A percentile compares a stretch with the other conserved stretches of the same genome.
phyloP scores from a whole-genome alignment of 2,888 invertebrate species.

The Amorpha juglandis region DNA sequence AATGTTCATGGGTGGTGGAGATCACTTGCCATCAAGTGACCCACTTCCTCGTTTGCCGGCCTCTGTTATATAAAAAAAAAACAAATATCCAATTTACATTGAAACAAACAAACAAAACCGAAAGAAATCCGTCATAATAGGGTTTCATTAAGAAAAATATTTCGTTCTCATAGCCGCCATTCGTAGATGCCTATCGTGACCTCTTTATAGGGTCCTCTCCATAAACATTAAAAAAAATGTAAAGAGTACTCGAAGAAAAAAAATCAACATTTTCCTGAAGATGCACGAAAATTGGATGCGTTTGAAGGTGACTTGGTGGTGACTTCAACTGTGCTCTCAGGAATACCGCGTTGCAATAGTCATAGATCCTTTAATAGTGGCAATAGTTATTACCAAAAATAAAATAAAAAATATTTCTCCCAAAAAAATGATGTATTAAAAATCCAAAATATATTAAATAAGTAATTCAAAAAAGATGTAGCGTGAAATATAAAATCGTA shows the following conservation, averaged over 20 bases:
- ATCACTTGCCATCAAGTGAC: too few relatives aligned
- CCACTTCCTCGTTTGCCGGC: too few relatives aligned
- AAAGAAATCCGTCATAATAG: slow-evolving; percentile 15
- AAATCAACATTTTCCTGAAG: slow-evolving; percentile 55
- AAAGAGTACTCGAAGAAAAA: slow-evolving; percentile 65
- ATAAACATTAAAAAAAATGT: slow-evolving; percentile 72
- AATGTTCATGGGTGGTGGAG: too few relatives aligned
- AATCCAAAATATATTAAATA: too few relatives aligned
- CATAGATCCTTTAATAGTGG: too few relatives aligned
- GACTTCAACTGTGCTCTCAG: background rate
- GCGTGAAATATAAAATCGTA: too few relatives aligned
- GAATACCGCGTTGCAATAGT: too few relatives aligned
- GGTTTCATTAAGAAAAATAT: slow-evolving; percentile 25
- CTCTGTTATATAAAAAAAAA: background rate
- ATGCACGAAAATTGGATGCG: slow-evolving; percentile 23
- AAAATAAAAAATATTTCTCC: too few relatives aligned
- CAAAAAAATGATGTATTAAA: too few relatives aligned
- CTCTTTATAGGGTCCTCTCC: slow-evolving; percentile 56
- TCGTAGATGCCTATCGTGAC: slow-evolving; percentile 47
- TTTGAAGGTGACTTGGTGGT: slow-evolving; percentile 48
- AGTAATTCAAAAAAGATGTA: too few relatives aligned
- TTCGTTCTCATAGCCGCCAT: slow-evolving; percentile 28
- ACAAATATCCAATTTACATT: background rate
- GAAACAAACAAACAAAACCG: slow-evolving; percentile 9
- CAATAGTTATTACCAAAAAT: too few relatives aligned